These are phyloP conservation scores for Drosophila basisetae DNA, from an alignment of 2,888 invertebrate genomes.

Conservation along the genomic window DNA sequence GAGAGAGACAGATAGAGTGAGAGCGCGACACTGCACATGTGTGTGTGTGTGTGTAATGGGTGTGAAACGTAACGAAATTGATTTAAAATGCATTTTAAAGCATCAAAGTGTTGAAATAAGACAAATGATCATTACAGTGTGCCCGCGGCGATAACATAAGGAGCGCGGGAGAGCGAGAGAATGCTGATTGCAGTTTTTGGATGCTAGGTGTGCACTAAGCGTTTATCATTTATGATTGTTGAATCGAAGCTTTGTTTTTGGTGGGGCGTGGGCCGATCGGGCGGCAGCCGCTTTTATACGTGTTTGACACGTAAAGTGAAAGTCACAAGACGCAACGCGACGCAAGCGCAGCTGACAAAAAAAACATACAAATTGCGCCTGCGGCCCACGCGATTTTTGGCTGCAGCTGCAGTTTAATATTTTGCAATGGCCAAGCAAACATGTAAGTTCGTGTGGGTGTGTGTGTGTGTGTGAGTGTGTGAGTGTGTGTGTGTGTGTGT, in stretches of 20 bases:
- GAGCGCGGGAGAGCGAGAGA: slow-evolving; percentile 18
- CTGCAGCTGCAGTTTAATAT: slow-evolving; percentile 27
- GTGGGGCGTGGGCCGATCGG: slow-evolving; percentile 67
- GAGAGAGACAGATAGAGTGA: slow-evolving; percentile 11
- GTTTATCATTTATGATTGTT: slow-evolving; percentile 45
- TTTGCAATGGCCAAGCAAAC: not conserved
- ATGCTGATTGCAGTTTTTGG: slow-evolving; percentile 13
- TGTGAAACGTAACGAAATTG: slow-evolving; percentile 74
- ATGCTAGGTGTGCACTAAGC: slow-evolving; percentile 21
- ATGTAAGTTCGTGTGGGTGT: not conserved
- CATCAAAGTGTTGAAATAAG: slow-evolving; percentile 81
- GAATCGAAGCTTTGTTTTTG: slow-evolving; percentile 17
- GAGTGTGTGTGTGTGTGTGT: not conserved
- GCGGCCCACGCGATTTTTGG: slow-evolving; percentile 38
- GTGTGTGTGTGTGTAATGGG: slow-evolving; percentile 22
- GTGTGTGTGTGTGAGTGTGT: not conserved
- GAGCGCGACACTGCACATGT: slow-evolving; percentile 7
- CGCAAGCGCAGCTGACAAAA: slow-evolving; percentile 50
- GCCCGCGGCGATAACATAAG: slow-evolving; percentile 37
- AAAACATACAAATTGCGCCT: slow-evolving; percentile 14
- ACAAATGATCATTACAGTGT: slow-evolving; percentile 72
- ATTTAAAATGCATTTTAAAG: slow-evolving; percentile 81
- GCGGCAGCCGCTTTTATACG: slow-evolving; percentile 40
- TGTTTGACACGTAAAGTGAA: slow-evolving; percentile 74
- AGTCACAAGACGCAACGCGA: slow-evolving; percentile 43